Conservation (phyloP, 2,113 vertebrate species). For the Orthonyx spaldingii region DNA sequence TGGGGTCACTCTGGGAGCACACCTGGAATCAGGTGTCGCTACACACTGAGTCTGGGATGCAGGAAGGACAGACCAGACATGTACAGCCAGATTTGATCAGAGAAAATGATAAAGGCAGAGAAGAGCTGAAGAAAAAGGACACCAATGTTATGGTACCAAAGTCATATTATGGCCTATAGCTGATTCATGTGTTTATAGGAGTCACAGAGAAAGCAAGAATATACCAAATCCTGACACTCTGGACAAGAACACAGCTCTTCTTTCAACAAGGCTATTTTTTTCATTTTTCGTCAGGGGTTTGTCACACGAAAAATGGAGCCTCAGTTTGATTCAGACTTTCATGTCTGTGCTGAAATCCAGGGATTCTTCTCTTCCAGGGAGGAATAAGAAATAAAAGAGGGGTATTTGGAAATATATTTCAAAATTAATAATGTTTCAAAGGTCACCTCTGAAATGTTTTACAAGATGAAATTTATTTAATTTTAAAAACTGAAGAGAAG, state of each 20-base stretch:
- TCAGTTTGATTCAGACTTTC: neutral
- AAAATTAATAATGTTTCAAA: neutral
- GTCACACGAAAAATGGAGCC: neutral
- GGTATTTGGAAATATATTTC: neutral
- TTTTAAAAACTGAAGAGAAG: neutral
- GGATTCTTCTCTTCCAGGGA: neutral
- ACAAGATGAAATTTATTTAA: neutral
- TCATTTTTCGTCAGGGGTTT: neutral
- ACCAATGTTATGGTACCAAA: neutral
- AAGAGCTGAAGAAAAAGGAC: neutral
- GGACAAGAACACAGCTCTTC: neutral
- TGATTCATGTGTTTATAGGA: neutral
- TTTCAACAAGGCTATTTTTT: accelerated
- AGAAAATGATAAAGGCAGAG: neutral
- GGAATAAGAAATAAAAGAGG: neutral
- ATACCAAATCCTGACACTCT: neutral
- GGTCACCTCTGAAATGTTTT: neutral
- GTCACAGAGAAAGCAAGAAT: neutral
- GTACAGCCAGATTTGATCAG: neutral
- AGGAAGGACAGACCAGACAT: neutral
- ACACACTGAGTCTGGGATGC: neutral
- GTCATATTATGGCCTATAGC: neutral
- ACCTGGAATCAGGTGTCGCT: neutral
- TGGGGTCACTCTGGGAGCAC: neutral
- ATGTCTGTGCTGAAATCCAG: neutral